Conservation (phyloP, 2,797 vertebrate species). For the Chanos chanos region DNA sequence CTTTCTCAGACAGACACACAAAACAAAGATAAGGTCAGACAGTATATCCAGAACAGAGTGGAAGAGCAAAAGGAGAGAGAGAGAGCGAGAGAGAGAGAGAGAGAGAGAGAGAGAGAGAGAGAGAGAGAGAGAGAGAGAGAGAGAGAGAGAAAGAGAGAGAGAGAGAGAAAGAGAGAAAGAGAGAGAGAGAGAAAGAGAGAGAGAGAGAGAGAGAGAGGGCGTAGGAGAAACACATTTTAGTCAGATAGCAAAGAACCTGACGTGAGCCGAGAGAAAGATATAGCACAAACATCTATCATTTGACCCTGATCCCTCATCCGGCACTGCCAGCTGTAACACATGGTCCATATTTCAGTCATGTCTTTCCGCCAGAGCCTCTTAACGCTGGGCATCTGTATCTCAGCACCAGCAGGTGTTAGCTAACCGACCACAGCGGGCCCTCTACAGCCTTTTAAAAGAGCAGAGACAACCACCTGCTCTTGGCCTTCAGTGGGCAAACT, state of each 20-base stretch:
- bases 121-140: not conserved
- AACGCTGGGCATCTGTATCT: not conserved
- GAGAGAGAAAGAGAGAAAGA: not conserved
- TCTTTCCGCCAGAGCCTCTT: slow-evolving; percentile 13
- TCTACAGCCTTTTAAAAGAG: not conserved
- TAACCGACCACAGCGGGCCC: not conserved
- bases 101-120: not conserved
- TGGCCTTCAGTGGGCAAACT: too few relatives aligned
- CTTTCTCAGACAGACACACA: not conserved
- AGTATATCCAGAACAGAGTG: slow-evolving; percentile 9
- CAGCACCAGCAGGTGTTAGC: not conserved
- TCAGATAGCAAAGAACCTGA: slow-evolving; percentile 20
- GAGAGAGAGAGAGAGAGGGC: not conserved
- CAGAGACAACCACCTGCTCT: too few relatives aligned
- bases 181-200: not conserved
- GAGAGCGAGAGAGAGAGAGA: not conserved
- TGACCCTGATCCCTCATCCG: slow-evolving; percentile 50
- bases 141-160: not conserved
- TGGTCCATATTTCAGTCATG: slow-evolving; percentile 20
- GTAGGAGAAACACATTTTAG: not conserved
- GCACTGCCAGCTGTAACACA: slow-evolving; percentile 19
- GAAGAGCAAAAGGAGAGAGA: not conserved
- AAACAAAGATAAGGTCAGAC: slow-evolving; percentile 32
- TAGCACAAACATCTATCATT: slow-evolving; percentile 46
- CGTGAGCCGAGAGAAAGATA: not conserved